These are phyloP conservation scores for Camponotus vicinus DNA, from an alignment of 1,140 invertebrate species.

Conservation along the genomic window DNA sequence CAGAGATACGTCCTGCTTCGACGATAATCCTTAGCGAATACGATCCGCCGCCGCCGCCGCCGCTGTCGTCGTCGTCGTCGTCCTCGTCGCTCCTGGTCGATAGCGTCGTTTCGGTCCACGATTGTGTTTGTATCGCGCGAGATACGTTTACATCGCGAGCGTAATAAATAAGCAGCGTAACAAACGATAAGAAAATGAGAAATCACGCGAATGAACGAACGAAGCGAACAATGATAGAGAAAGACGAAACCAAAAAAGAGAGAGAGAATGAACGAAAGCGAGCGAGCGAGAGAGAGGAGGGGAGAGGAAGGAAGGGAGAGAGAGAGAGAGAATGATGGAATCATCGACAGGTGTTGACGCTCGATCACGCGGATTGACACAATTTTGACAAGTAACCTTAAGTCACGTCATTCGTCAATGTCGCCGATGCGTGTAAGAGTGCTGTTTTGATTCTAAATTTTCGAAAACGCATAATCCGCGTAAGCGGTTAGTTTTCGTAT, in stretches of 20 bases:
- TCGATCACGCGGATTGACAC: slow-evolving; percentile 71
- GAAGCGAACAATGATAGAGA: slow-evolving; percentile 24
- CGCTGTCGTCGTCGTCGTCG: background rate
- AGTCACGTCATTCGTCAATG: slow-evolving; percentile 25
- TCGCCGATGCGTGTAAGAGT: background rate
- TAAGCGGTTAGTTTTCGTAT: slow-evolving; percentile 16
- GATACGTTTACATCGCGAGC: background rate
- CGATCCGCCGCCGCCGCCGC: background rate
- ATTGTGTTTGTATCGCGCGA: background rate
- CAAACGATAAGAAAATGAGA: slow-evolving; percentile 19
- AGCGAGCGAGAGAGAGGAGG: slow-evolving; percentile 1
- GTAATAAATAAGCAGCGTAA: background rate
- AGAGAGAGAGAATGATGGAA: slow-evolving; percentile 9
- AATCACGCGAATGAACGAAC: background rate
- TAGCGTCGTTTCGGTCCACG: background rate
- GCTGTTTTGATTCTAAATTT: slow-evolving; percentile 29
- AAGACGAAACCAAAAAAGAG: background rate
- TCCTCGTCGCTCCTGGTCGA: background rate
- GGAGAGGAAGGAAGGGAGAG: slow-evolving; percentile 9
- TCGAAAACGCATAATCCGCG: background rate
- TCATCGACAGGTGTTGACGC: slow-evolving; percentile 47
- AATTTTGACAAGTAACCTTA: slow-evolving; percentile 76
- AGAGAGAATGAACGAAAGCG: background rate
- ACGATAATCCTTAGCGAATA: slow-evolving; percentile 24
- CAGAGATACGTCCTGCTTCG: background rate